A percentile compares a stretch with the other conserved stretches of the same genome.
phyloP scores from a whole-genome alignment of 2,888 invertebrate species.

The Drosophila cognata region DNA sequence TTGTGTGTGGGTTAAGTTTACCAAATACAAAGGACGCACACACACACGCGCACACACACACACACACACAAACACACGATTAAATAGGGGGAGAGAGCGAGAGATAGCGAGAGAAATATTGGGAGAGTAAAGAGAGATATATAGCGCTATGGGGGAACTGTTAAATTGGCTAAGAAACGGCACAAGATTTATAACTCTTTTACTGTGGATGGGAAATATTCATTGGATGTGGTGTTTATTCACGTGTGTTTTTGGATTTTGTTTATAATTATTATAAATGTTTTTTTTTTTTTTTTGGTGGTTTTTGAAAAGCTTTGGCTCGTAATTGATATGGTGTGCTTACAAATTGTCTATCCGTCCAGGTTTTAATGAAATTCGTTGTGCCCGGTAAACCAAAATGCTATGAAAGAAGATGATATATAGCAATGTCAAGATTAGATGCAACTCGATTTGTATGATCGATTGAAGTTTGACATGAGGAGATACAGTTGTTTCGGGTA shows the following conservation, averaged over 20 bases:
- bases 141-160: conserved; percentile 23
- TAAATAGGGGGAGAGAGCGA: conserved; percentile 24
- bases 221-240: conserved; percentile 32
- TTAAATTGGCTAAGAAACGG: conserved; percentile 48
- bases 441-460: conserved; percentile 54
- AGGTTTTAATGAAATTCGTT: conserved; percentile 81
- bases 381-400: conserved; percentile 82
- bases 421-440: conserved; percentile 66
- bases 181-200: conserved; percentile 41
- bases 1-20: conserved; percentile 36
- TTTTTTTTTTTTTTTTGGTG: background rate
- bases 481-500: conserved; percentile 17
- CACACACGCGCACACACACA: conserved; percentile 30
- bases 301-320: conserved; percentile 44
- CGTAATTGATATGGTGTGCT: conserved; percentile 64
- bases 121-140: conserved; percentile 3
- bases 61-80: conserved; percentile 37
- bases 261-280: background rate
- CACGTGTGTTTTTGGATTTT: conserved; percentile 21
- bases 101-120: conserved; percentile 7
- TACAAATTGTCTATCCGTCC: conserved; percentile 82
- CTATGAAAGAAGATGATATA: conserved; percentile 80
- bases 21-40: conserved; percentile 44
- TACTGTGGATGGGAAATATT: conserved; percentile 38
- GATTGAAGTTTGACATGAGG: conserved; percentile 43